These are phyloP conservation scores for Parthenolecanium corni DNA, from an alignment of 2,888 invertebrate genomes.

Conservation along the genomic window DNA sequence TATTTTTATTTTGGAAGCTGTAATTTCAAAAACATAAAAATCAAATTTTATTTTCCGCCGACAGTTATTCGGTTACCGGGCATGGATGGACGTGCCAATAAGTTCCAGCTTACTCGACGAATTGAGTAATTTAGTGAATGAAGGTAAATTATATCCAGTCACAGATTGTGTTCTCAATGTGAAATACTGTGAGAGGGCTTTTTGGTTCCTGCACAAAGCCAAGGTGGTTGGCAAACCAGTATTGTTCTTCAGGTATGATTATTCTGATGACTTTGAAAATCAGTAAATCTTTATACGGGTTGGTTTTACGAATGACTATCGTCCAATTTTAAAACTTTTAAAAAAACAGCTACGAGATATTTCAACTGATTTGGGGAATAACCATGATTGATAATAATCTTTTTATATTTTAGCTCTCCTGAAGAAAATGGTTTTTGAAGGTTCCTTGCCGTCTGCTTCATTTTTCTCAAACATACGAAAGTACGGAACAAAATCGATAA, in stretches of 20 bases:
- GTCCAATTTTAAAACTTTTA: constrained; percentile 38
- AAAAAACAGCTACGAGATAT: too few relatives aligned
- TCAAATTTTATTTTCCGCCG: not conserved
- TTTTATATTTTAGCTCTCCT: not conserved
- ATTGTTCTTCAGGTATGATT: constrained; percentile 15
- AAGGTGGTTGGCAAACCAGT: constrained; percentile 24
- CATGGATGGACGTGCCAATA: constrained; percentile 20
- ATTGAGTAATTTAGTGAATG: constrained; percentile 16
- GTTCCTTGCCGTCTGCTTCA: too few relatives aligned
- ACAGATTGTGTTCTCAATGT: constrained; percentile 21
- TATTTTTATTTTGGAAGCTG: not conserved
- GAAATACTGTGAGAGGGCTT: constrained; percentile 20
- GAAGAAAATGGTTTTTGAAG: not conserved
- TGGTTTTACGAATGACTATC: not conserved
- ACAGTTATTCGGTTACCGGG: constrained; percentile 10
- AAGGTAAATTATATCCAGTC: constrained; percentile 23
- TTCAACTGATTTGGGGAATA: too few relatives aligned
- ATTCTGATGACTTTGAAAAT: not conserved
- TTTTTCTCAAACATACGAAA: too few relatives aligned
- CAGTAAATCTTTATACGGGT: too few relatives aligned
- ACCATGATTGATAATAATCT: not conserved
- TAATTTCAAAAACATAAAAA: too few relatives aligned
- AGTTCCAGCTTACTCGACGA: constrained; percentile 15
- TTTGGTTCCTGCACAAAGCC: constrained; percentile 12
- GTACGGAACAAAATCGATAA: too few relatives aligned